Conservation (phyloP, 2,113 vertebrate species). For the Amphilophus citrinellus region DNA sequence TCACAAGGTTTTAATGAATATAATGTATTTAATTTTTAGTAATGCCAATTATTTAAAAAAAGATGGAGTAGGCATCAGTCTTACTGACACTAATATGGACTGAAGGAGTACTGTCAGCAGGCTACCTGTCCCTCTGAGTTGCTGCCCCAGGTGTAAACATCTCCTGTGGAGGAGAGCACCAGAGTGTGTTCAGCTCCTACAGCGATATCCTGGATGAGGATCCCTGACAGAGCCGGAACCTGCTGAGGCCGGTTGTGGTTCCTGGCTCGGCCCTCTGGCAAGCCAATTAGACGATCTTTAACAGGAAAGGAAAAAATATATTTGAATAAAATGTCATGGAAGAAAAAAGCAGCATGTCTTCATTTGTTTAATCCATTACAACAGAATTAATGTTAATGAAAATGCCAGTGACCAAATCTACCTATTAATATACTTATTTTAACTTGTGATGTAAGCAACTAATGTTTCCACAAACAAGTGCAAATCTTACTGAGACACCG, state of each 20-base stretch:
- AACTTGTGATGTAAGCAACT: rapidly evolving
- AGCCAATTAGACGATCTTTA: slow-evolving; percentile 83
- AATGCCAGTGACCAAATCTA: background rate
- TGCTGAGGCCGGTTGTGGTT: slow-evolving; percentile 85
- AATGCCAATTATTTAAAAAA: background rate
- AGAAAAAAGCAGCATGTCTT: background rate
- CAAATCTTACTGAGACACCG: too few species aligned
- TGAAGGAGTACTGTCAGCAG: background rate
- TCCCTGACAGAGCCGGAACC: slow-evolving; percentile 80
- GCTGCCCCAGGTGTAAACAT: slow-evolving; percentile 85
- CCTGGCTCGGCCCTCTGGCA: slow-evolving; percentile 83
- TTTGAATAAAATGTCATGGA: background rate
- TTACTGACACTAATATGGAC: background rate
- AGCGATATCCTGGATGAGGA: slow-evolving; percentile 80
- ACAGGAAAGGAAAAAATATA: background rate
- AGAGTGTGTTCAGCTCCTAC: slow-evolving; percentile 84
- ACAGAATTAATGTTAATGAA: background rate
- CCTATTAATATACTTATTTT: background rate
- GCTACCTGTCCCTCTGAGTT: slow-evolving; percentile 87
- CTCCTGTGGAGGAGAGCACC: slow-evolving; percentile 80
- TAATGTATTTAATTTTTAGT: background rate
- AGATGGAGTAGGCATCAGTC: background rate
- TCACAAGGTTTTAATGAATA: background rate
- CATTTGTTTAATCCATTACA: background rate
- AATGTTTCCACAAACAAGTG: background rate